Evolutionary conservation across 2,113 vertebrate species (phyloP), one percentile per base, ranked within the genome.

Genomic region (Rhineura floridana): DNA sequence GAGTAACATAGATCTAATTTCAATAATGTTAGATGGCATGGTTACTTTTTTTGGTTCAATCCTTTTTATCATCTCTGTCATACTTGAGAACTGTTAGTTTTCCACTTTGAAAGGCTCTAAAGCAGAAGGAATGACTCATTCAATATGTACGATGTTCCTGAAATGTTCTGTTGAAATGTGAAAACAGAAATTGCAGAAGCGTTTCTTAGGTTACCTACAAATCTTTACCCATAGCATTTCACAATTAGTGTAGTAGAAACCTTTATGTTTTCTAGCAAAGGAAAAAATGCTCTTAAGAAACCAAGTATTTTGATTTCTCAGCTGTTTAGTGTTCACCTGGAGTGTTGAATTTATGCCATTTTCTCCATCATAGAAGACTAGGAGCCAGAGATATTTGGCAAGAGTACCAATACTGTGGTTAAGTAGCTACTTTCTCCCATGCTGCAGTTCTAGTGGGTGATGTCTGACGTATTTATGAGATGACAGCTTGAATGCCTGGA

Each of bases 101-200:
- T 84, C 67, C 72, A 86, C 81, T 84, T 10, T 83, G 67, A 87
- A 83, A 77, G 52, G 85, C 75, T 48, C 62, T 81, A 89, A 88
- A 93, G 83, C 79, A 85, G 83, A 19, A 70, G 93, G 94, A 90
- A 52, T 94, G 90, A 93, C 83, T 83, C 85, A 11, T 65, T 91
- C 90, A 73, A 83, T 88, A 87, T 92, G 84, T 48, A 65, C 67
- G 23, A 2, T 85, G 79, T 92, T 92, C 50, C 70, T 83, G 39
- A 93, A 89, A 59, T 28, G 79, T 73, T 79, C 83, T 94, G 83
- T 81, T 92, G 86, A 83, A 83, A 62, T 0, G 0, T 88, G 70
- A 89, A 87, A 91, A 70, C 55, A 90, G 81, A 91, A 92, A 86
- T 59, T 88, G 65, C 79, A 91, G 85, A 52, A 81, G 9, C 85